Evolutionary conservation across 2,888 invertebrate genomes (phyloP).

Genomic region (Pseudococcus longispinus): DNA sequence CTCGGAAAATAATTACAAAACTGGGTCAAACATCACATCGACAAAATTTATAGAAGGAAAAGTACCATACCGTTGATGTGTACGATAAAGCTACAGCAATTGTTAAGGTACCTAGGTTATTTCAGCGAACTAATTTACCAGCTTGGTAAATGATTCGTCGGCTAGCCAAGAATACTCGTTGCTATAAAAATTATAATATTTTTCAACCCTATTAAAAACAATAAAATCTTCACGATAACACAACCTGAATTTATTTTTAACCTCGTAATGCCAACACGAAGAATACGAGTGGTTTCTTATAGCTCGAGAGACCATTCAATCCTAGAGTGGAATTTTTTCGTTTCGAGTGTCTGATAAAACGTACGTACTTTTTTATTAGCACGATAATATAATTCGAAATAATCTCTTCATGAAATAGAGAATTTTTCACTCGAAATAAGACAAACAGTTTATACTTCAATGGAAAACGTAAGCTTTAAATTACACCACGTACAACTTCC

Average conservation of each 20-base stretch:
- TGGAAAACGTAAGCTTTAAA: not conserved
- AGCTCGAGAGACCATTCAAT: not conserved
- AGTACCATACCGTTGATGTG: not conserved
- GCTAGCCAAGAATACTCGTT: not conserved
- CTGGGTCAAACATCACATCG: conserved; percentile 18
- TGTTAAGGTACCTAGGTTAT: not conserved
- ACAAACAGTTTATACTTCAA: not conserved
- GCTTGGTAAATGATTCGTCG: not conserved
- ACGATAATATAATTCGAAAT: not conserved
- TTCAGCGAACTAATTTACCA: not conserved
- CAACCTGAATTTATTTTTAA: not conserved
- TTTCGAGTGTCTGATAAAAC: not conserved
- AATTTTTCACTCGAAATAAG: not conserved
- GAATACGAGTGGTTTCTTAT: not conserved
- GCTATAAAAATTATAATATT: not conserved
- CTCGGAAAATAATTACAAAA: not conserved
- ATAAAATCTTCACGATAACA: not conserved
- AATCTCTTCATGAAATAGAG: not conserved
- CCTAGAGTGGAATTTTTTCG: not conserved
- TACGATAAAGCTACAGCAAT: not conserved
- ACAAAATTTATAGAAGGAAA: not conserved
- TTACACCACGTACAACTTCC: too few species aligned
- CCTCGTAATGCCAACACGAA: not conserved
- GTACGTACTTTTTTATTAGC: not conserved
- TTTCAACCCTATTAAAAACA: not conserved